Evolutionary conservation across 2,797 vertebrate genomes (phyloP).

Genomic region (Danio jaintianensis): DNA sequence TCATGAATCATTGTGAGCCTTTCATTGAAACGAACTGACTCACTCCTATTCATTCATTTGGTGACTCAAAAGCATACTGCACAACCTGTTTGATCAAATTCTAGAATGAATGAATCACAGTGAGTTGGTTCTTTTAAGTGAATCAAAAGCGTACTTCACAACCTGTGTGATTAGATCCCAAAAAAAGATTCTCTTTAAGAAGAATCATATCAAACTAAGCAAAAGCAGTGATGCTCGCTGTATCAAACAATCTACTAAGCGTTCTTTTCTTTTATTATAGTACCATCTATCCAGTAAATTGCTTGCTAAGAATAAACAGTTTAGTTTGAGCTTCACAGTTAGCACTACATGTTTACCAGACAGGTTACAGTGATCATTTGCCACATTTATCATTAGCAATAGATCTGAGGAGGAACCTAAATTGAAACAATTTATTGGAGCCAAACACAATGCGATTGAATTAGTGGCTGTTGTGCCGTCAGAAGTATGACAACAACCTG

Average conservation of each 20-base stretch:
- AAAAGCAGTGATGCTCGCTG: not conserved
- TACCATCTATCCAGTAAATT: not conserved
- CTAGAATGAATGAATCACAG: too few species aligned
- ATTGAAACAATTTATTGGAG: conserved; percentile 27
- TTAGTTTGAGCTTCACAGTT: not conserved
- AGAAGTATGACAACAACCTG: conserved; percentile 58
- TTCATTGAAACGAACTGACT: too few species aligned
- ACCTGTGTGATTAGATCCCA: too few species aligned
- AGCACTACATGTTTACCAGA: not conserved
- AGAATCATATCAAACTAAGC: not conserved
- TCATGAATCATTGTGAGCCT: too few species aligned
- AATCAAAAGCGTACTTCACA: too few species aligned
- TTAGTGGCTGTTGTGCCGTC: conserved; percentile 38
- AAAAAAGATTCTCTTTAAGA: not conserved
- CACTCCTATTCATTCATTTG: too few species aligned
- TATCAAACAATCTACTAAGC: not conserved
- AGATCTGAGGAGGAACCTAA: conserved; percentile 27
- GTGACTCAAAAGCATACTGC: not conserved
- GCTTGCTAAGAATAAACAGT: not conserved
- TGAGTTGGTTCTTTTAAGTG: too few species aligned
- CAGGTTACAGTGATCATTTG: not conserved
- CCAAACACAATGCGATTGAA: conserved; percentile 42
- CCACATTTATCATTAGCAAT: conserved; percentile 14
- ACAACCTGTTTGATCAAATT: too few species aligned
- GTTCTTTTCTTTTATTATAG: not conserved